Conservation (phyloP, 2,113 vertebrate genomes). For the Phaethon lepturus region DNA sequence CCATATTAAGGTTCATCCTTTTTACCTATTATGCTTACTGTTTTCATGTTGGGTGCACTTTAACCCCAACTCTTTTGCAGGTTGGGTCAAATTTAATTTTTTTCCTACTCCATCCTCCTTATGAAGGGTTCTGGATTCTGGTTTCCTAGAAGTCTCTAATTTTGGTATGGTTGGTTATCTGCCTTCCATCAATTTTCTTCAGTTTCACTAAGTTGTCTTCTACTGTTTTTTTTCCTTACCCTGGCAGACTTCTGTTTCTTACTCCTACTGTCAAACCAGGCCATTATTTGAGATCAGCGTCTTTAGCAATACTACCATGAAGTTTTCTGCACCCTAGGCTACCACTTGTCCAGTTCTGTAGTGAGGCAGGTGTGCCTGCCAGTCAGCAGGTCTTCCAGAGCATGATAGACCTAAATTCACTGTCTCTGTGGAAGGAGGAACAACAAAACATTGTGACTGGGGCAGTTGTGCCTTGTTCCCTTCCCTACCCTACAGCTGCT, state of each 20-base stretch:
- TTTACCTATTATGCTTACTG: not conserved
- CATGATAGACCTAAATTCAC: accelerated
- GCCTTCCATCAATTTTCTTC: not conserved
- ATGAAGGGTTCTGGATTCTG: not conserved
- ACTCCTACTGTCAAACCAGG: not conserved
- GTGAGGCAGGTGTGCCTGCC: not conserved
- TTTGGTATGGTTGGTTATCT: not conserved
- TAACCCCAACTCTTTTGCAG: accelerated
- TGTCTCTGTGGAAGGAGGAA: not conserved
- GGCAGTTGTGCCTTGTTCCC: not conserved
- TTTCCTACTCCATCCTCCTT: not conserved
- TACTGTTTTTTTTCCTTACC: not conserved
- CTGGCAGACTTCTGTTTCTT: not conserved
- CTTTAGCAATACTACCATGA: not conserved
- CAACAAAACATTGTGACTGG: not conserved
- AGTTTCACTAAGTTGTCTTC: not conserved
- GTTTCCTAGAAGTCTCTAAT: not conserved
- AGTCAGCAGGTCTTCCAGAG: not conserved
- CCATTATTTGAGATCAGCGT: accelerated
- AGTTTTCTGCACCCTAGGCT: not conserved
- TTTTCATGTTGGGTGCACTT: not conserved
- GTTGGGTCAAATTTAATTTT: not conserved
- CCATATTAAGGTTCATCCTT: not conserved
- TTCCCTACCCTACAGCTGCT: not conserved
- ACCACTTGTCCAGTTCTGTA: not conserved